Evolutionary conservation across 2,888 invertebrate genomes (phyloP), one percentile per base, ranked within the genome.

Genomic region (Papilio elwesi): DNA sequence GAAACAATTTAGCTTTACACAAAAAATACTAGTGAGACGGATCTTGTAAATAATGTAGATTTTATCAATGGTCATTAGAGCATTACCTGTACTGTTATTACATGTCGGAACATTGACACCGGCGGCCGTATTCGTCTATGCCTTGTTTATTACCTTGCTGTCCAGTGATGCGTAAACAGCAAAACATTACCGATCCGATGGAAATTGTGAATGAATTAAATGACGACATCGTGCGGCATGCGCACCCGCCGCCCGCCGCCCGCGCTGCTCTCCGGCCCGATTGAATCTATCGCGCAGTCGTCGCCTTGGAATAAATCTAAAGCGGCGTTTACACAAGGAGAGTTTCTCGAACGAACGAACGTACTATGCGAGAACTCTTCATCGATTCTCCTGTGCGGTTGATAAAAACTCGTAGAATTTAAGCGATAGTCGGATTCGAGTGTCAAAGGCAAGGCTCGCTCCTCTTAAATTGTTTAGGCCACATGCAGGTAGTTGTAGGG

Each of bases 161-260:
- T 9, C 38, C 67, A 67, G 47, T 55, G 52, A 67, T 53, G 67
- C 53, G 47, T 67, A n/a, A 67, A 62, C 43, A 10, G 10, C 59
- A 62, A 62, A 53, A 38, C 62, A 66, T 51, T 51, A 71, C 43
- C 49, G 52, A 62, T 67, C 59, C 16, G 65, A 66, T 43, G 49
- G 36, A 71, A 71, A 62, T 52, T 62, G 59, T 67, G 52, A 48
- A 62, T 71, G 71, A 71, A 53, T 67, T 52, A 62, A 67, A 67
- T 16, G 59, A 62, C 52, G 49, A 51, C 38, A 71, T 49, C 57
- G 51, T 49, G 65, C 55, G 38, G 48, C 36, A 63, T 47, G 65
- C 65, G 64, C 65, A 8, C 48, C 55, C 65, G 52, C 43, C 43
- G 8, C 15, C 36, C 65, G 52, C 16, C 55, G 48, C 49, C 6